Percentiles rank a stretch among this genome's conserved stretches.
These are phyloP conservation scores for Forbesichthys agassizii DNA, from an alignment of 2,113 vertebrate genomes.

Conservation along the genomic window DNA sequence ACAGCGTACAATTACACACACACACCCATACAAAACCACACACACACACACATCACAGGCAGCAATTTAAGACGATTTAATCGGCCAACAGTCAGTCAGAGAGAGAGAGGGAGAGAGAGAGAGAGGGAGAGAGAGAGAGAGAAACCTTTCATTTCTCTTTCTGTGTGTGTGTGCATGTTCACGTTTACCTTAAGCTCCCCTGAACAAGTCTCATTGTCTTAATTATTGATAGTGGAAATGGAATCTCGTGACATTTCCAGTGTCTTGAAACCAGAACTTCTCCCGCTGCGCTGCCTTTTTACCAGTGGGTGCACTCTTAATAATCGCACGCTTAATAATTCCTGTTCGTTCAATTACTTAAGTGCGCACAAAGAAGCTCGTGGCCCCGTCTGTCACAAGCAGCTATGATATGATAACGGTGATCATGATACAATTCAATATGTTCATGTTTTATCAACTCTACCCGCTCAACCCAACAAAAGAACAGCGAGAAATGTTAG, in stretches of 20 bases:
- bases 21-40: conserved; percentile 4
- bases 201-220: conserved; percentile 77
- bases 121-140: background rate
- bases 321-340: conserved; percentile 4
- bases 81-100: conserved; percentile 28
- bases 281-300: conserved; percentile 9
- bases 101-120: background rate
- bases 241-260: conserved; percentile 88
- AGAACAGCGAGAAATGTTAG: too few relatives aligned
- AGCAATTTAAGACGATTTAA: conserved; percentile 38
- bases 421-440: too few relatives aligned
- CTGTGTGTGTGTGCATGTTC: background rate
- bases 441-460: too few relatives aligned
- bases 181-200: conserved; percentile 53
- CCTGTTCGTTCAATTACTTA: conserved; percentile 7
- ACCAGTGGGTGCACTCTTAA: conserved; percentile 8
- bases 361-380: background rate
- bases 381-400: too few relatives aligned
- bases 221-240: conserved; percentile 91
- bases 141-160: conserved; percentile 4
- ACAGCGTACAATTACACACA: background rate
- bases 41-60: conserved; percentile 9
- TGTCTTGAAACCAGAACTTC: conserved; percentile 83
- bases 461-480: too few relatives aligned
- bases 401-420: too few relatives aligned